Evolutionary conservation across 2,113 vertebrate genomes (phyloP).

Genomic region (Mobula hypostoma): DNA sequence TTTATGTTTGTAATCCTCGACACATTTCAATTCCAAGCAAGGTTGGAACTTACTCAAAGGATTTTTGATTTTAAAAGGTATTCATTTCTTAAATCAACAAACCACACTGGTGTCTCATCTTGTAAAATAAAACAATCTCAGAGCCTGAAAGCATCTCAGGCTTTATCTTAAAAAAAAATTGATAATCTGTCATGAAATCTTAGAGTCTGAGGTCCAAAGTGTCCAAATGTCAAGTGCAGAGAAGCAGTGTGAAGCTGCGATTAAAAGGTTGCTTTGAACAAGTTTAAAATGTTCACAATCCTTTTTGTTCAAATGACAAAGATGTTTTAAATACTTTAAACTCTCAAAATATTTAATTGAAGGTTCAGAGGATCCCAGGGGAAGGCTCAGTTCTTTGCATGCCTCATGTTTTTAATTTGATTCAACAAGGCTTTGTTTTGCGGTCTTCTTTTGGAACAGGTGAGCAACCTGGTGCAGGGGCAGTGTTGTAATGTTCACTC

Average conservation of each 20-base stretch:
- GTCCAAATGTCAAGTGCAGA: background rate
- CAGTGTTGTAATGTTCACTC: background rate
- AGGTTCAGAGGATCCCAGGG: background rate
- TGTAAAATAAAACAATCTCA: conserved; percentile 19
- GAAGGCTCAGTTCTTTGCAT: background rate
- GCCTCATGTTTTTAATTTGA: background rate
- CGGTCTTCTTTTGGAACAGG: background rate
- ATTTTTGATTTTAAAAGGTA: conserved; percentile 26
- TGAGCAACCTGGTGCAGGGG: background rate
- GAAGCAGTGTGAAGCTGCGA: background rate
- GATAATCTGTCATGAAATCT: conserved; percentile 33
- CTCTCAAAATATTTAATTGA: background rate
- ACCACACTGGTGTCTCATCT: conserved; percentile 36
- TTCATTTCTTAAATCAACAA: conserved; percentile 37
- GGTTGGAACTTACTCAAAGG: conserved; percentile 22
- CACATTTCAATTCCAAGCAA: background rate
- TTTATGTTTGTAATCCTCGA: conserved; percentile 23
- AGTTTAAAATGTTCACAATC: background rate
- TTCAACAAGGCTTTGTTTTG: conserved; percentile 9
- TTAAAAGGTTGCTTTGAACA: background rate
- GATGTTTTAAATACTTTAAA: background rate
- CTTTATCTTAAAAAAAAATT: conserved; percentile 18
- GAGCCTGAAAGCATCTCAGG: background rate
- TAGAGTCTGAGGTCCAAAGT: background rate
- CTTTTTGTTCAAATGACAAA: background rate